Conservation (phyloP, 2,113 vertebrate species). For the Dinomys branickii region DNA sequence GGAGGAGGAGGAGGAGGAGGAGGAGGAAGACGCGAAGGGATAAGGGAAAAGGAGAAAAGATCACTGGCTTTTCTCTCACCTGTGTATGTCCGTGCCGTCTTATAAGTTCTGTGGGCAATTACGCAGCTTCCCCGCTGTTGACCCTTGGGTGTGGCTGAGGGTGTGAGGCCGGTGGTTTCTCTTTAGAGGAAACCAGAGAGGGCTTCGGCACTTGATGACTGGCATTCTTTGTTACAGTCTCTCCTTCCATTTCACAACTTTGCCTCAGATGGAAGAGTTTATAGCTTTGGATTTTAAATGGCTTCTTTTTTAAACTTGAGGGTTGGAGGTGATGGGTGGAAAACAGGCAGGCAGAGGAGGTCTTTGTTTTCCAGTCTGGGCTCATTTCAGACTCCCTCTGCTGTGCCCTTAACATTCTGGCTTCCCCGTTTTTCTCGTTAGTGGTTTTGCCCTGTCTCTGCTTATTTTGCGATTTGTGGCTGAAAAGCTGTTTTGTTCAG, state of each 20-base stretch:
- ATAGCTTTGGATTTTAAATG: slow-evolving; percentile 32
- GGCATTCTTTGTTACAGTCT: neutral
- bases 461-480: slow-evolving; percentile 61
- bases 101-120: neutral
- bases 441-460: slow-evolving; percentile 61
- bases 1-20: neutral
- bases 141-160: neutral
- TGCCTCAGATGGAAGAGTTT: slow-evolving; percentile 46
- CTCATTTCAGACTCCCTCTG: slow-evolving; percentile 37
- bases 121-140: neutral
- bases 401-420: neutral
- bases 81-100: neutral
- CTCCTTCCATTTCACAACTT: slow-evolving; percentile 16
- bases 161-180: neutral
- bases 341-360: slow-evolving; percentile 27
- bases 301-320: slow-evolving; percentile 31
- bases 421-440: slow-evolving; percentile 7
- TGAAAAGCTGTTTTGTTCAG: slow-evolving; percentile 30
- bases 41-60: neutral
- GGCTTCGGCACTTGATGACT: neutral
- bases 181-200: neutral
- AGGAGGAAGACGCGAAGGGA: neutral
- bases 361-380: slow-evolving; percentile 54
- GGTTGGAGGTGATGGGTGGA: slow-evolving; percentile 60
- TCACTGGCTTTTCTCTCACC: neutral